Evolutionary conservation across 1,140 invertebrate genomes (phyloP), one percentile per base, ranked within the genome.

Genomic region (Parapsyche elsis): DNA sequence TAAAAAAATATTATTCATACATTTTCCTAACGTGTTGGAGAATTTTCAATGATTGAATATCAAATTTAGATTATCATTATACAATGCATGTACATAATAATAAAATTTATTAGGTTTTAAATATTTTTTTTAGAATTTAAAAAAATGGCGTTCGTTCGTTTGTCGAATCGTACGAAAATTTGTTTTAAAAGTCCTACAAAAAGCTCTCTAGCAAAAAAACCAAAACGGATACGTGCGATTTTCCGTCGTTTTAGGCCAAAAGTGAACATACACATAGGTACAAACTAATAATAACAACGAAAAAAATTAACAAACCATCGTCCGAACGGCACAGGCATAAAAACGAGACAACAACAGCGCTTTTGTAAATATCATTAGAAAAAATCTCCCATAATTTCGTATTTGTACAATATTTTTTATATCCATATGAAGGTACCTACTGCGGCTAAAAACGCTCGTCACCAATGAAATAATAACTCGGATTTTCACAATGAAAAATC

Each of bases 401-500:
- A 38, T 38, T 38, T 53, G 16, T 53, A 14, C 49, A 14, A 53
- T 53, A 5, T 53, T 53, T 5, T 53, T 53, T 53, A 5, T 53
- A 1, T 53, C 16, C 49, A 12, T 46, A 5, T 53, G 21, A 16
- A 53, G 14, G 21, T 61, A 61, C 24, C 26, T 23, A 26, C 10
- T 67, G 1, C 26, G 16, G 57, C 19, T 61, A 61, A 38, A 67
- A 67, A 23, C 64, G 64, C 64, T 67, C 64, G 64, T 67, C 64
- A 46, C 49, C 45, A 53, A 53, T 49, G 24, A 46, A 75, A 75
- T 75, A 75, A 75, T 57, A 46, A 75, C 73, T 57, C n/a, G 24
- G 49, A 75, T 77, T 45, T 64, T 77, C 21, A 59, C 30, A 77
- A 77, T 64, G 57, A 67, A 77, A 77, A 64, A 77, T 64, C 30